A percentile compares a stretch with the other conserved stretches of the same genome.
Evolutionary conservation across 1,140 invertebrate species (phyloP).

Genomic region (Drosophila simulans): DNA sequence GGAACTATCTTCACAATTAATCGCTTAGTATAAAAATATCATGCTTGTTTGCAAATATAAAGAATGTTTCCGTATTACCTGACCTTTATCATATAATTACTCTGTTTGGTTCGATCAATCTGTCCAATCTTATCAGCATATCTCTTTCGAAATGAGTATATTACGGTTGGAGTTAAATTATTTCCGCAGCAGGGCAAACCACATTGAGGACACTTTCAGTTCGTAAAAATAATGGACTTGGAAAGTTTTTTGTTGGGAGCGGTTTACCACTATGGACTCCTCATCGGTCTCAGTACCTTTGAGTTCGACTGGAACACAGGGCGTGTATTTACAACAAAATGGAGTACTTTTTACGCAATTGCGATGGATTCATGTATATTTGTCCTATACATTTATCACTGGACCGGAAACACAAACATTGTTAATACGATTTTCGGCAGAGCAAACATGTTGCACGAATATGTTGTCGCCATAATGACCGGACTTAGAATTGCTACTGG

Average conservation of each 20-base stretch:
- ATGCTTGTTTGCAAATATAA: background rate
- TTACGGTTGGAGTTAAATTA: background rate
- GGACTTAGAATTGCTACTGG: background rate
- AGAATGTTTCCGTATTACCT: background rate
- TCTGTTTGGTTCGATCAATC: background rate
- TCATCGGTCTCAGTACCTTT: constrained; percentile 33
- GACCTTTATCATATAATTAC: background rate
- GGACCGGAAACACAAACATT: too few species aligned
- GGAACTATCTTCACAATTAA: too few species aligned
- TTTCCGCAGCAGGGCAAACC: background rate
- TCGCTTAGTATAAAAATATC: background rate
- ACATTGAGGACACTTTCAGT: background rate
- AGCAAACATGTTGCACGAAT: constrained; percentile 15
- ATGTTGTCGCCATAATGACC: background rate
- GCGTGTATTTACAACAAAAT: background rate
- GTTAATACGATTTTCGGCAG: background rate
- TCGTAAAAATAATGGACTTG: constrained; percentile 16
- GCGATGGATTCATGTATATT: background rate
- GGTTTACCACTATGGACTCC: constrained; percentile 17
- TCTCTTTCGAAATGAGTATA: background rate
- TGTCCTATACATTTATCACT: background rate
- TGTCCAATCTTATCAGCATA: background rate
- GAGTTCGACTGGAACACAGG: constrained; percentile 24
- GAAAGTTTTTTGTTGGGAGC: background rate
- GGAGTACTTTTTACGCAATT: constrained; percentile 17